Conservation (phyloP, 2,888 invertebrate species). For the Asteroscopus sphinx region DNA sequence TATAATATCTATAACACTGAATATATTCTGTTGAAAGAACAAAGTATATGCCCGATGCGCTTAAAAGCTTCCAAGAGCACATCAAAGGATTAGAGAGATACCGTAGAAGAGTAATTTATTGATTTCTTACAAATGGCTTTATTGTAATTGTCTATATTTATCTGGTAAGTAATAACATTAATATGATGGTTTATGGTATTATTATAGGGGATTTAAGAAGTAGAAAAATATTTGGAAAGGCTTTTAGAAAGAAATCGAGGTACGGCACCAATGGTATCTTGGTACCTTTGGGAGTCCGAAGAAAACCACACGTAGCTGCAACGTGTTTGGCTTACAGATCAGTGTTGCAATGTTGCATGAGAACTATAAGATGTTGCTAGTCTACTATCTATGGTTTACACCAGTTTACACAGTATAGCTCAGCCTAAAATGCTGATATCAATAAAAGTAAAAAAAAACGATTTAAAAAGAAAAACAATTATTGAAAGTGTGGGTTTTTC, state of each 20-base stretch:
- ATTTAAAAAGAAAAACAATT: too few species aligned
- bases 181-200: neutral
- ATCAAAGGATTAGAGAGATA: slow-evolving; percentile 56
- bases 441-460: too few species aligned
- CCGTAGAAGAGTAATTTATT: slow-evolving; percentile 36
- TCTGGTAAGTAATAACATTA: slow-evolving; percentile 4
- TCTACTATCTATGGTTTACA: neutral
- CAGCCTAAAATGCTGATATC: too few species aligned
- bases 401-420: too few species aligned
- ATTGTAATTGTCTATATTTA: slow-evolving; percentile 10
- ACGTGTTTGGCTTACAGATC: slow-evolving; percentile 7
- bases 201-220: neutral
- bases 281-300: neutral
- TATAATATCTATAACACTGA: slow-evolving; percentile 33
- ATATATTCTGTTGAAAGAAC: slow-evolving; percentile 57
- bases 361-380: neutral
- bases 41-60: slow-evolving; percentile 47
- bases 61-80: slow-evolving; percentile 57
- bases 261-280: neutral
- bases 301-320: slow-evolving; percentile 6
- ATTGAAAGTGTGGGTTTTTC: too few species aligned
- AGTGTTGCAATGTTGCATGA: neutral
- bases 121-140: slow-evolving; percentile 29
- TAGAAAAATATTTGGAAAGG: too few species aligned
- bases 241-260: too few species aligned